Base-by-base conservation (phyloP, 2,888 invertebrate species). In the Ophioninae sp. region DNA sequence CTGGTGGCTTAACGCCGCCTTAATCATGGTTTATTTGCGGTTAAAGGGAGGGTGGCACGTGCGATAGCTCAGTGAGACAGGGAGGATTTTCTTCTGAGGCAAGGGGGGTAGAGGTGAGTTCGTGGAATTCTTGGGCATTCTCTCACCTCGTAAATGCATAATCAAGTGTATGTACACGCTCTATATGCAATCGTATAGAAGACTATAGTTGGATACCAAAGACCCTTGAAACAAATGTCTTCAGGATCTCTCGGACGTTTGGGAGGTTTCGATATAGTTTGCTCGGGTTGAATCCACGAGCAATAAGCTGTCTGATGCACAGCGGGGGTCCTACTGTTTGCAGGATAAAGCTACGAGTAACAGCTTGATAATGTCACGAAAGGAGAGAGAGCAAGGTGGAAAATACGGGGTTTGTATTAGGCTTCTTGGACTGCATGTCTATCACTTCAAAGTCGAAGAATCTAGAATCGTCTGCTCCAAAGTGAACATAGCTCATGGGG, bases 11-110 rank as follows among this genome's bases (percentile, higher is more conserved):
- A 86, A 87, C 86, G 72, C 79, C 84, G 85, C 79, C 87, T 89
- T 86, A 89, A 89, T 88, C 87, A 87, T 84, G 80, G 86, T 85
- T 87, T 83, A 80, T 85, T 85, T 81, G 85, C 81, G 80, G 87
- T 85, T 85, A 78, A 79, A 71, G 67, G 73, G 79, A 67, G 68
- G 72, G 17, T 74, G 58, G 56, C 39, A 63, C 72, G 75, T 81
- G 65, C 59, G 74, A 78, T 75, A 37, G 61, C 44, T 59, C 17
- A 58, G 75, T 13, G 9, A 23, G 65, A 37, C 44, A 56, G 37
- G 51, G 65, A 74, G 61, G 67, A 65, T 56, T 59, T 65, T 63
- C 76, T 79, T 30, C n/a, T 17, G 51, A 67, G 65, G 81, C 74
- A 65, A 69, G n/a, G 63, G 61, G 76, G 30, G 22, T n/a, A 67